Evolutionary conservation across 2,888 invertebrate genomes (phyloP).

Genomic region (Eupithecia pulchellata): DNA sequence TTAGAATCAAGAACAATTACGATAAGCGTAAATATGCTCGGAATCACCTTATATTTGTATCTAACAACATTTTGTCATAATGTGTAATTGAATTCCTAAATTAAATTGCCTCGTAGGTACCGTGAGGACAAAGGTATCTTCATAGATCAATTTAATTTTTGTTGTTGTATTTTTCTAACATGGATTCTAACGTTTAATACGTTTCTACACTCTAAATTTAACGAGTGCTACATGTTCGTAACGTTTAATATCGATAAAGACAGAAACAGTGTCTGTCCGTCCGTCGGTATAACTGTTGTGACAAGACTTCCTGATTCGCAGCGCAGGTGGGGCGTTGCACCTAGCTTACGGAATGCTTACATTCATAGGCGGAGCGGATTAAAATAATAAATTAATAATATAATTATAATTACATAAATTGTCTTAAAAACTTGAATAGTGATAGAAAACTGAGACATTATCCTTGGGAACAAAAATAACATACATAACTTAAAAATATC

Average conservation of each 20-base stretch:
- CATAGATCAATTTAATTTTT: not conserved
- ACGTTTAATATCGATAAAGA: conserved; percentile 25
- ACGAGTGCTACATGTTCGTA: conserved; percentile 1
- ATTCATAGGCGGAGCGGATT: conserved; percentile 45
- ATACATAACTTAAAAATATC: no score
- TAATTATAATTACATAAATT: no score
- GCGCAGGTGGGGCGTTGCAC: conserved; percentile 71
- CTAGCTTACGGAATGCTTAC: conserved; percentile 30
- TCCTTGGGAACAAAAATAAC: no score
- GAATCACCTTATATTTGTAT: not conserved
- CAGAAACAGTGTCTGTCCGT: conserved; percentile 40
- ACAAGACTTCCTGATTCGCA: conserved; percentile 74
- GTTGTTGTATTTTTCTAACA: not conserved
- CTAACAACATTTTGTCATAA: not conserved
- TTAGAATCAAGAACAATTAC: not conserved
- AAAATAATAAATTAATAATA: not conserved
- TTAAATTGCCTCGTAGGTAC: not conserved
- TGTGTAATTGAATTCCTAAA: not conserved
- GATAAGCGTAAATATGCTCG: not conserved
- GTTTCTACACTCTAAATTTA: not conserved
- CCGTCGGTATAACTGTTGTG: conserved; percentile 65
- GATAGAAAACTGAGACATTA: no score
- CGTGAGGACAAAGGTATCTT: no score
- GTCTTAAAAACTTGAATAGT: no score
- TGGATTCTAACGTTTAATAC: not conserved